Base-by-base conservation (phyloP, 2,113 vertebrate genomes). In the Phaetusa simplex region DNA sequence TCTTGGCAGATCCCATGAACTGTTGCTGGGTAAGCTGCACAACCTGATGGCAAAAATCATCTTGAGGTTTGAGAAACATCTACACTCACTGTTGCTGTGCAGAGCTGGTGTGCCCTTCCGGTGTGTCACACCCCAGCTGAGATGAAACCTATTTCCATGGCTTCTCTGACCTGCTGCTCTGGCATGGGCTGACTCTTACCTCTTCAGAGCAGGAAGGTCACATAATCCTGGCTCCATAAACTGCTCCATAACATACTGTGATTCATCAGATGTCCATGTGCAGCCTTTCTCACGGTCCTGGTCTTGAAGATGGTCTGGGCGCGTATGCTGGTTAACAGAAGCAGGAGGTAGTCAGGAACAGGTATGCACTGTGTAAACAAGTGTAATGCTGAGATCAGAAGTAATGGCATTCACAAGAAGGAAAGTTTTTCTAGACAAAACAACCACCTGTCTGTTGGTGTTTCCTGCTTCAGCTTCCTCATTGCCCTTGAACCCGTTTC, bases 391-490 rank as follows among this genome's bases (percentile, higher is more conserved):
- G 45, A 94, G 72, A 91, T 77, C 70, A 58, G 45, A 84, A 71
- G 36, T 29, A 14, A 17, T 14, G 24, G 11, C 27, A 18, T 40
- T 88, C 42, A 29, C 11, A 40, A 47, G 55, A 77, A 76, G n/a
- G 32, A 34, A 77, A 43, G 11, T 27, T 26, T 26, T 65, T 66
- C 45, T 36, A 45, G 64, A 73, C 62, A n/a, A n/a, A 82, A 77
- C 45, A 82, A 6, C 20, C 32, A 38, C 59, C 45, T 78, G 42
- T 53, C 29, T 62, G 3, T 61, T 56, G 42, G 22, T 64, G 16
- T 78, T 96, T 96, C 89, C 89, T 88, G 59, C 76, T 73, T 80
- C 58, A 77, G 66, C 65, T 97, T 95, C 80, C 69, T 94, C 20
- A 1, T 81, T 82, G 83, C 80, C 77, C 80, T 84, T 93, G 69